A percentile compares a stretch with the other conserved stretches of the same genome.
Conservation (phyloP, 2,888 invertebrate genomes). For the Spisula solida region DNA sequence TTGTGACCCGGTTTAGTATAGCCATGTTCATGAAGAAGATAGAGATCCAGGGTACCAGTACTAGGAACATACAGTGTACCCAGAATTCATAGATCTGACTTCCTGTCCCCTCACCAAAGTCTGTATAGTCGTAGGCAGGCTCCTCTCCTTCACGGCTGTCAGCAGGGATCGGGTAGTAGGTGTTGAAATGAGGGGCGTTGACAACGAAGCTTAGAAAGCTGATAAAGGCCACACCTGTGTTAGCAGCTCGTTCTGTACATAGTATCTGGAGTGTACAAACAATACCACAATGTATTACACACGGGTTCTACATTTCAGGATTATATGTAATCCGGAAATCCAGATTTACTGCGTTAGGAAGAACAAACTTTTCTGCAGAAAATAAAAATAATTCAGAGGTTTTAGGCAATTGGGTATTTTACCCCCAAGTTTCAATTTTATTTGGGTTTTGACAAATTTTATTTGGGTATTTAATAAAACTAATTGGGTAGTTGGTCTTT, state of each 20-base stretch:
- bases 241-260: conserved; percentile 75
- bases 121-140: conserved; percentile 66
- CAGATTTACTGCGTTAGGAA: too few species aligned
- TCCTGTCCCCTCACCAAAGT: conserved; percentile 72
- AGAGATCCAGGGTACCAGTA: conserved; percentile 79
- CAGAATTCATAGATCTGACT: conserved; percentile 80
- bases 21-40: conserved; percentile 76
- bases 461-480: too few species aligned
- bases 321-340: too few species aligned
- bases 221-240: conserved; percentile 73
- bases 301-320: too few species aligned
- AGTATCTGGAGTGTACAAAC: conserved; percentile 65
- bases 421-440: too few species aligned
- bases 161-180: conserved; percentile 67
- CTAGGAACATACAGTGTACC: conserved; percentile 82
- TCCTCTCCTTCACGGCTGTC: conserved; percentile 52
- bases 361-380: too few species aligned
- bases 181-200: conserved; percentile 80
- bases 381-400: too few species aligned
- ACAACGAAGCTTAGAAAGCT: conserved; percentile 72
- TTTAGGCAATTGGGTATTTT: too few species aligned
- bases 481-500: too few species aligned
- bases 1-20: conserved; percentile 74
- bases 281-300: too few species aligned
- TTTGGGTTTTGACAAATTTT: too few species aligned